Evolutionary conservation across 2,888 invertebrate genomes (phyloP), one percentile per base, ranked within the genome.

Genomic region (Nesidiocoris tenuis): DNA sequence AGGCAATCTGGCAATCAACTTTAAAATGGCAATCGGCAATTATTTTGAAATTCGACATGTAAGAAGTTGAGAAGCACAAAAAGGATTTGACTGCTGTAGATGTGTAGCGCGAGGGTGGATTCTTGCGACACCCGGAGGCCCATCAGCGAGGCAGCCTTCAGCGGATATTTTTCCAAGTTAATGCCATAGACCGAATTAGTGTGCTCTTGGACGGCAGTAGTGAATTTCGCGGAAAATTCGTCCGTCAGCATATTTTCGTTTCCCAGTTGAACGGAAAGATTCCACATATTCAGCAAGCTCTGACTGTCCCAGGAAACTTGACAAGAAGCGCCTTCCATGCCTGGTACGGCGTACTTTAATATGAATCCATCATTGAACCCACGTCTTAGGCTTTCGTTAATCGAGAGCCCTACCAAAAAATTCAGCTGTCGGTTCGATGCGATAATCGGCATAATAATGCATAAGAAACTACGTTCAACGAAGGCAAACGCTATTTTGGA

Each of bases 171-270:
- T 17, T 3, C 12, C 17, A 66, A 17, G 5, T 55, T 54, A 0
- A 17, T n/a, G 3, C 54, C 67, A 2, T 19, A 56, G 5, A 55
- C 55, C n/a, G 39, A 3, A 1, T 16, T 19, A 67, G 22, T 21
- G 67, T 67, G 67, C 55, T 67, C 56, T 5, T 55, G 55, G 55
- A 55, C 22, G 55, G 55, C 21, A 21, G 9, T 21, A 22, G 55
- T 5, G 1, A 67, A 55, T 54, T 67, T 21, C 7, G 16, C 3
- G 12, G 54, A 19, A 2, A 39, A 65, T 9, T 17, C 2, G 65
- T 39, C 25, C 17, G 39, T 39, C 25, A 65, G 12, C 0, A 17
- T 25, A 12, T 25, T 25, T 0, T 23, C 25, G 1, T 23, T 39
- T 1, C 54, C 24, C 24, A 25, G n/a, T 18, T 0, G 2, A 16